Evolutionary conservation across 1,140 invertebrate genomes (phyloP).

Genomic region (Babylonia areolata): DNA sequence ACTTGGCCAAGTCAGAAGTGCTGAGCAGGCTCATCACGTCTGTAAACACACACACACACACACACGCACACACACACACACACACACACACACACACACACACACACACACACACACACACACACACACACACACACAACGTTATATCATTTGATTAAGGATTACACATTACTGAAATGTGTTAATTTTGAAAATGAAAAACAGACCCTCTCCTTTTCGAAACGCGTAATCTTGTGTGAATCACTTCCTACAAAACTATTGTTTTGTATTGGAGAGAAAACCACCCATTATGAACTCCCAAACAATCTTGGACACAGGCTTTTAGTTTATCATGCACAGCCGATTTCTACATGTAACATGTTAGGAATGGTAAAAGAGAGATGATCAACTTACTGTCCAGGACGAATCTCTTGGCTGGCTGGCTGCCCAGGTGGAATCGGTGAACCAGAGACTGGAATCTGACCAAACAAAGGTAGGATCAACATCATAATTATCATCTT

Average conservation of each 20-base stretch:
- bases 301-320: too few species aligned
- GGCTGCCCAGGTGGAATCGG: not conserved
- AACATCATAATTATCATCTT: too few species aligned
- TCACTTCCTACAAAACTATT: too few species aligned
- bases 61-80: constrained; percentile 13
- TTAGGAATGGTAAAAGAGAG: too few species aligned
- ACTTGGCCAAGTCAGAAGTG: not conserved
- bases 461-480: not conserved
- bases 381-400: not conserved
- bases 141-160: too few species aligned
- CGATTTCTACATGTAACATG: too few species aligned
- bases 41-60: not conserved
- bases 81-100: constrained; percentile 5
- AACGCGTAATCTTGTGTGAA: too few species aligned
- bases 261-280: too few species aligned
- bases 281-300: too few species aligned
- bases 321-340: too few species aligned
- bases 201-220: too few species aligned
- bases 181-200: not conserved
- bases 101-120: constrained; percentile 6
- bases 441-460: constrained; percentile 23
- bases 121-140: not conserved
- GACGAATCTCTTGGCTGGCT: not conserved
- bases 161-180: not conserved
- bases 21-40: not conserved